Percentiles rank a stretch among this genome's conserved stretches.
Evolutionary conservation across 1,140 invertebrate genomes (phyloP).

Genomic region (Heliothis subflexa): DNA sequence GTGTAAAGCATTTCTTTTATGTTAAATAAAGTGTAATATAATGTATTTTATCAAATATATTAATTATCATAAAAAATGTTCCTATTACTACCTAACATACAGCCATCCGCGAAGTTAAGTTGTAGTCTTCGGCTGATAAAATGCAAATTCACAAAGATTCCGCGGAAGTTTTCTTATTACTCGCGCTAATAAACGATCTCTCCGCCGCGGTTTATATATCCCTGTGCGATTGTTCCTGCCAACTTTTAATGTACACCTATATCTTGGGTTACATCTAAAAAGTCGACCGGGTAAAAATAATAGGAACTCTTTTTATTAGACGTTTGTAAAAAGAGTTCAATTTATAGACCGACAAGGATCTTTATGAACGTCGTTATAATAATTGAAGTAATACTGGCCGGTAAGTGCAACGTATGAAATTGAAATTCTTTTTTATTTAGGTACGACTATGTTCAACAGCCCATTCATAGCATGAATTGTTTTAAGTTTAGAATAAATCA

Average conservation of each 20-base stretch:
- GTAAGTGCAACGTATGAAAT: too few relatives aligned
- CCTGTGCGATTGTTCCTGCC: slow-evolving; percentile 54
- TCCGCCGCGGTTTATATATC: slow-evolving; percentile 40
- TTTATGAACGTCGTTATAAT: too few relatives aligned
- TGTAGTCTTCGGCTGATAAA: slow-evolving; percentile 80
- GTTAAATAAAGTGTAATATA: too few relatives aligned
- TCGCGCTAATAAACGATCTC: slow-evolving; percentile 77
- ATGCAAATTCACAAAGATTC: slow-evolving; percentile 82
- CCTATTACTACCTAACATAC: slow-evolving; percentile 44
- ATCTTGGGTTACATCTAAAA: slow-evolving; percentile 14
- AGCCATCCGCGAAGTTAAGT: slow-evolving; percentile 68
- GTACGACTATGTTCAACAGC: too few relatives aligned
- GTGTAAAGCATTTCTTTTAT: too few relatives aligned
- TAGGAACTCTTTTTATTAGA: not conserved
- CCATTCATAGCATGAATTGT: too few relatives aligned
- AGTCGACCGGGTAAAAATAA: slow-evolving; percentile 10
- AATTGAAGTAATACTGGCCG: too few relatives aligned
- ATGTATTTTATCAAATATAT: too few relatives aligned
- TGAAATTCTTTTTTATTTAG: too few relatives aligned
- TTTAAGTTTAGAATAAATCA: too few relatives aligned
- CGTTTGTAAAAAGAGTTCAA: not conserved
- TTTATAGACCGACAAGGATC: too few relatives aligned
- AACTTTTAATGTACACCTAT: slow-evolving; percentile 30
- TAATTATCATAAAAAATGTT: not conserved
- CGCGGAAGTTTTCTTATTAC: slow-evolving; percentile 83